Percentiles rank a stretch among this genome's conserved stretches.
These are phyloP conservation scores for Siphlonurus alternatus DNA, from an alignment of 2,888 invertebrate genomes.

Conservation along the genomic window DNA sequence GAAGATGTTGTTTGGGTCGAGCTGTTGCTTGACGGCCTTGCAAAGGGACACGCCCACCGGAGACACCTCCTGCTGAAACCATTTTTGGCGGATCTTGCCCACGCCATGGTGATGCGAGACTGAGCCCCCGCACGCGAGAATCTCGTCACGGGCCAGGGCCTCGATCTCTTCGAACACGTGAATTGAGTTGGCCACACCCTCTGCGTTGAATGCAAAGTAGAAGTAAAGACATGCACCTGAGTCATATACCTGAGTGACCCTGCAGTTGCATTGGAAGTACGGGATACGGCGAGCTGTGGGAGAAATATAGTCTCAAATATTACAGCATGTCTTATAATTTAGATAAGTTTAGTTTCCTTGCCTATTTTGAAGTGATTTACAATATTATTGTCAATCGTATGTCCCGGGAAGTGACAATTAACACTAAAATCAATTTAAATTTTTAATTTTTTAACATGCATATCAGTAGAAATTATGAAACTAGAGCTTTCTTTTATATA, in stretches of 20 bases:
- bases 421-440: no score
- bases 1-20: conserved; percentile 40
- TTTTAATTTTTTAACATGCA: no score
- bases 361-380: no score
- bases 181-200: conserved; percentile 43
- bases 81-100: conserved; percentile 59
- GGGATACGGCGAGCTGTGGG: conserved; percentile 32
- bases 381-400: no score
- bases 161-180: conserved; percentile 74
- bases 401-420: no score
- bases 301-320: background rate
- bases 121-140: conserved; percentile 76
- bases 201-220: conserved; percentile 68
- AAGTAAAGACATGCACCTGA: conserved; percentile 94
- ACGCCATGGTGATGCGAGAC: conserved; percentile 95
- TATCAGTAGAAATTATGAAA: no score
- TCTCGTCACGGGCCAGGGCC: conserved; percentile 75
- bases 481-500: no score
- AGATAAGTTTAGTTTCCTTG: no score
- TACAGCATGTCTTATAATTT: background rate
- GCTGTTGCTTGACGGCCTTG: conserved; percentile 31
- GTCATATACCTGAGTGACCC: conserved; percentile 94
- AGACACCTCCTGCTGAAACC: conserved; percentile 33
- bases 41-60: conserved; percentile 31
- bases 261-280: conserved; percentile 52